Evolutionary conservation across 2,888 invertebrate species (phyloP).

Genomic region (Eupithecia vulgata): DNA sequence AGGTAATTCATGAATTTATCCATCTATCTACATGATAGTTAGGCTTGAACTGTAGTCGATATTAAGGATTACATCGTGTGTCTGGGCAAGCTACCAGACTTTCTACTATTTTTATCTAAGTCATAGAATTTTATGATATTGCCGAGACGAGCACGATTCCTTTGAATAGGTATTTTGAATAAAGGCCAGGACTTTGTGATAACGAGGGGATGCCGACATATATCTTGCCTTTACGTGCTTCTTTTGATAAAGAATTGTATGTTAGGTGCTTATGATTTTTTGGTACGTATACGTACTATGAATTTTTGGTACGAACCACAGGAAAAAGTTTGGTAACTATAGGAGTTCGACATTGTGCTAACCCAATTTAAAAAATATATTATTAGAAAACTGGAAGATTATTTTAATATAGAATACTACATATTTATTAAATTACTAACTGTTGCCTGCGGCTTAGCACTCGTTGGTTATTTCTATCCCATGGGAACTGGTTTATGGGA

Average conservation of each 20-base stretch:
- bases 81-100: slow-evolving; percentile 1
- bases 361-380: background rate
- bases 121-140: slow-evolving; percentile 28
- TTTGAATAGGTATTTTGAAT: slow-evolving; percentile 21
- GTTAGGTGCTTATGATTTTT: background rate
- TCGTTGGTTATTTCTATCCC: too few relatives aligned
- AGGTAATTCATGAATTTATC: too few relatives aligned
- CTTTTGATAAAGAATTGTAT: background rate
- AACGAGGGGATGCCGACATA: slow-evolving; percentile 7
- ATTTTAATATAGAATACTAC: too few relatives aligned
- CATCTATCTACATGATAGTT: background rate
- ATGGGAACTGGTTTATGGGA: too few relatives aligned
- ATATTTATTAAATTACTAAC: too few relatives aligned
- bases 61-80: background rate
- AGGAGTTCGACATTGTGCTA: background rate
- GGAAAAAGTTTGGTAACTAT: background rate
- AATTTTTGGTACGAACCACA: background rate
- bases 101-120: slow-evolving; percentile 15
- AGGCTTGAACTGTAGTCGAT: background rate
- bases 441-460: too few relatives aligned
- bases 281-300: background rate
- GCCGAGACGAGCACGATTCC: slow-evolving; percentile 20
- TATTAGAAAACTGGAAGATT: too few relatives aligned
- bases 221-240: slow-evolving; percentile 1
- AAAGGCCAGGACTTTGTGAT: slow-evolving; percentile 9